Evolutionary conservation across 2,888 invertebrate species (phyloP), one percentile per base, ranked within the genome.

Genomic region (Thalpophila matura): DNA sequence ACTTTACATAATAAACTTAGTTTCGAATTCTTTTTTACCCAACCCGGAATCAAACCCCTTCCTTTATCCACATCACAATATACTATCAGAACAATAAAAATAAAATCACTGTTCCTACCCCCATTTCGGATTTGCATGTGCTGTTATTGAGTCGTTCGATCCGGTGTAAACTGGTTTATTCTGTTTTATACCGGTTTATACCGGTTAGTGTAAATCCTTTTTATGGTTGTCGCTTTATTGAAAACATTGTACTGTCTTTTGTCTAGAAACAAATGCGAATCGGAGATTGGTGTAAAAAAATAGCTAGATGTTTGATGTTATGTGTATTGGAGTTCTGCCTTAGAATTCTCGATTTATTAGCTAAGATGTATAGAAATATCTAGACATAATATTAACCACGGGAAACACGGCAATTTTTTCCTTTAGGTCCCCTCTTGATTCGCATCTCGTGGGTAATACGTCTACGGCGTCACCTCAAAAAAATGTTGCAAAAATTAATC

Each of bases 121-220:
- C 43, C 49, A 66, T 78, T 72, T 66, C 10, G 72, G 69, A 78
- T 81, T 81, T 77, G 69, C 53, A 45, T 53, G 55, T 49, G 26
- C 55, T 57, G 47, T 74, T 85, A 86, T 86, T 83, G 83, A 80
- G 72, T 79, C 81, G 72, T 84, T 79, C 27, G 42, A 75, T 66
- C 58, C 61, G 51, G 59, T 75, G 57, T 53, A 57, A 68, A 67
- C 79, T 33, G 55, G 55, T 68, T 67, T 56, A 61, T 56, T 47
- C 72, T 46, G 70, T 78, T 61, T 58, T 49, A 43, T 67, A 59
- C 51, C 65, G 73, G 81, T 66, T 67, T 58, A 61, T 53, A 46
- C 31, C 63, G 43, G 74, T 76, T 78, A 64, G 70, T 65, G 73
- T 66, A 62, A 80, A 77, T 49, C 77, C 56, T 49, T 74, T 81